Evolutionary conservation across 2,888 invertebrate genomes (phyloP).

Genomic region (Limnephilus auricula): DNA sequence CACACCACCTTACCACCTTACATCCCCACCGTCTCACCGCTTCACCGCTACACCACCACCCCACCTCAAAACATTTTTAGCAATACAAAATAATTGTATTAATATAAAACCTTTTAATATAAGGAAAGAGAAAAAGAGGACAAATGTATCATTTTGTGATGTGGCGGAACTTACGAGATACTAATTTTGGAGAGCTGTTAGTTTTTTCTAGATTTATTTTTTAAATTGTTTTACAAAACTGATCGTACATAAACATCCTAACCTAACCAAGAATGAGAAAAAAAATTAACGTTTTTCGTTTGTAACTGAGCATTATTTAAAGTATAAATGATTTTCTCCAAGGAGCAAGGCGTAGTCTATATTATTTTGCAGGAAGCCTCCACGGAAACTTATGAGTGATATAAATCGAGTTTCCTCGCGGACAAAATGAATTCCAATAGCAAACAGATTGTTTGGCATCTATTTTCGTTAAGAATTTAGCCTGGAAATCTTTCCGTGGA

Average conservation of each 20-base stretch:
- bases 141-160: too few relatives aligned
- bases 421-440: slow-evolving; percentile 31
- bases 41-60: too few relatives aligned
- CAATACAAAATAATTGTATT: too few relatives aligned
- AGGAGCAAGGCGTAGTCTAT: not conserved
- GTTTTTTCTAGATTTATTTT: too few relatives aligned
- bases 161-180: too few relatives aligned
- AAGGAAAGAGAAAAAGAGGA: too few relatives aligned
- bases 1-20: too few relatives aligned
- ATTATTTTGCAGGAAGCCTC: not conserved
- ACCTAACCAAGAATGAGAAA: not conserved
- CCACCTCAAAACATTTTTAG: too few relatives aligned
- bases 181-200: too few relatives aligned
- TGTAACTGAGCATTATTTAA: not conserved
- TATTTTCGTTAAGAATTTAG: slow-evolving; percentile 21
- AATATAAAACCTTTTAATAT: too few relatives aligned
- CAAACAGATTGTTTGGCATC: slow-evolving; percentile 33
- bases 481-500: not conserved
- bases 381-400: not conserved
- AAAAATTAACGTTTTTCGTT: not conserved
- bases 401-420: slow-evolving; percentile 2
- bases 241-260: not conserved
- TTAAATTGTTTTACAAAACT: not conserved
- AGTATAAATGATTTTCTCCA: not conserved
- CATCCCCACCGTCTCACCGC: too few relatives aligned